Conservation (phyloP, 2,888 invertebrate species). For the Meiosimyza decipiens region DNA sequence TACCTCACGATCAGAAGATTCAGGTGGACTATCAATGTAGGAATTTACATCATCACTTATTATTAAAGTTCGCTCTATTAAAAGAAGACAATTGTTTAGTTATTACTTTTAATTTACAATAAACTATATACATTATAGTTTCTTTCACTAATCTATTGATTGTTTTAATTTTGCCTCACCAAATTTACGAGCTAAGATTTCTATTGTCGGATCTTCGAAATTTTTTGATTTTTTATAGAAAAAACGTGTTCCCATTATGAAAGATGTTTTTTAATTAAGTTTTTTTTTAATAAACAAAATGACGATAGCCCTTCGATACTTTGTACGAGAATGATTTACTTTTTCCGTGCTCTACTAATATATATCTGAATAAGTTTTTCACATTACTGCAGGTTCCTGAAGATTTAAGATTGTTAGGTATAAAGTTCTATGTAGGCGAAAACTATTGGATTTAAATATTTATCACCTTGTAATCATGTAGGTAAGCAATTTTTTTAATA, state of each 20-base stretch:
- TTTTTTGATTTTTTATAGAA: slow-evolving; percentile 52
- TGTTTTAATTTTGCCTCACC: slow-evolving; percentile 48
- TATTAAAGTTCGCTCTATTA: slow-evolving; percentile 58
- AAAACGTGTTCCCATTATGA: slow-evolving; percentile 59
- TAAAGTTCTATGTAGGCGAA: too few species aligned
- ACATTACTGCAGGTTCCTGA: too few species aligned
- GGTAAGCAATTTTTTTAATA: too few species aligned
- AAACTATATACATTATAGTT: slow-evolving; percentile 17
- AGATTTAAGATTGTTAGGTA: too few species aligned
- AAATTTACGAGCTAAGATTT: slow-evolving; percentile 53
- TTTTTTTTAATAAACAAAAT: background rate
- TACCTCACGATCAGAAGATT: slow-evolving; percentile 76
- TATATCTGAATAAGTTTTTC: too few species aligned
- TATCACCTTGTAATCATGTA: too few species aligned
- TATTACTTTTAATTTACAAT: slow-evolving; percentile 21
- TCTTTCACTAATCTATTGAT: background rate
- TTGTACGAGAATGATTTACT: too few species aligned
- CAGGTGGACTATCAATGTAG: slow-evolving; percentile 63
- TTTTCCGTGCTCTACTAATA: too few species aligned
- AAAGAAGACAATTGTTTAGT: background rate
- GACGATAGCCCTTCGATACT: too few species aligned
- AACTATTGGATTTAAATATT: too few species aligned
- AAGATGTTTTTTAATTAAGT: background rate
- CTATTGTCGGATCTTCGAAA: slow-evolving; percentile 50
- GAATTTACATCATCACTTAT: slow-evolving; percentile 54